Percentiles rank a stretch among this genome's conserved stretches.
Conservation (phyloP, 2,797 vertebrate species). For the Catamblyrhynchus diadema region DNA sequence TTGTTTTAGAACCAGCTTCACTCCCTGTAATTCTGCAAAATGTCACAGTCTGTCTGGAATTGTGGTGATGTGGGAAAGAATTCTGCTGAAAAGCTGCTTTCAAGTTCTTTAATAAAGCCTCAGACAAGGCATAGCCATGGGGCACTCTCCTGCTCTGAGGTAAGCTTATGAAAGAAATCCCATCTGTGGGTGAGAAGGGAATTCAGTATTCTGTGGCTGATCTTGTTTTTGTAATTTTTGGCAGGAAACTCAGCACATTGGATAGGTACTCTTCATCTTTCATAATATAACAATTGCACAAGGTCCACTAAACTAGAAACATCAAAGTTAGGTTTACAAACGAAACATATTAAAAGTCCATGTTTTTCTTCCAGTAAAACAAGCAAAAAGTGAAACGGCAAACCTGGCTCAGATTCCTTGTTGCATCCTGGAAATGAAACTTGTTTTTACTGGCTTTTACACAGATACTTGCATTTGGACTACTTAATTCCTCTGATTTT, state of each 20-base stretch:
- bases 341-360: neutral
- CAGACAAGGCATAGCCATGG: neutral
- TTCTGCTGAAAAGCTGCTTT: slow-evolving; percentile 33
- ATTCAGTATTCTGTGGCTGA: neutral
- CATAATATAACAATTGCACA: slow-evolving; percentile 10
- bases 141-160: slow-evolving; percentile 34
- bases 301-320: slow-evolving; percentile 20
- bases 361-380: slow-evolving; percentile 10
- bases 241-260: neutral
- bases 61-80: slow-evolving; percentile 27
- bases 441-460: slow-evolving; percentile 14
- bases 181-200: slow-evolving; percentile 7
- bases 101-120: slow-evolving; percentile 26
- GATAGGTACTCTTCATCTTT: slow-evolving; percentile 30
- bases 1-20: neutral
- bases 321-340: slow-evolving; percentile 39
- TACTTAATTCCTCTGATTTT: neutral
- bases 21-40: slow-evolving; percentile 11
- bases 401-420: neutral
- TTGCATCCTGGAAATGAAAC: slow-evolving; percentile 11
- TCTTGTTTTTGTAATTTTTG: slow-evolving; percentile 33
- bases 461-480: neutral
- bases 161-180: slow-evolving; percentile 31
- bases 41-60: slow-evolving; percentile 6
- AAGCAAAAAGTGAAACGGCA: slow-evolving; percentile 18